These are phyloP conservation scores for Crocuta crocuta DNA, from an alignment of 2,113 vertebrate species.

Conservation along the genomic window DNA sequence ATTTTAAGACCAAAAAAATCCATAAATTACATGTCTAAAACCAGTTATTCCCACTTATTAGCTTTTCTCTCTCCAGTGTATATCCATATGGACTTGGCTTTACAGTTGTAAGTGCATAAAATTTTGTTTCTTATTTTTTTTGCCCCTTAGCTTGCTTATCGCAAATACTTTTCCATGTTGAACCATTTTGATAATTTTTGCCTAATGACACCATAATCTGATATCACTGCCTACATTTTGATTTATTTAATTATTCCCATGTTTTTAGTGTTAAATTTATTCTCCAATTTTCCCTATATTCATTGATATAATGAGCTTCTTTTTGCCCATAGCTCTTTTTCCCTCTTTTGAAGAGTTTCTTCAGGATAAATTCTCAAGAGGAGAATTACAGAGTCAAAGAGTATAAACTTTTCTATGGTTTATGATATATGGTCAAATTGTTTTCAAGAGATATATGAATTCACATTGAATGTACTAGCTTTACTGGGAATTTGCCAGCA, in stretches of 20 bases:
- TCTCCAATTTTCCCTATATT: constrained; percentile 26
- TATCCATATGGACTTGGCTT: background rate
- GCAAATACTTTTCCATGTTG: background rate
- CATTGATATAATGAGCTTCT: background rate
- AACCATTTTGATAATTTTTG: background rate
- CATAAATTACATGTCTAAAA: background rate
- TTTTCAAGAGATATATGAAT: background rate
- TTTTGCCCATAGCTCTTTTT: background rate
- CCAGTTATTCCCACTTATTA: background rate
- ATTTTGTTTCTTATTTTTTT: constrained; percentile 19
- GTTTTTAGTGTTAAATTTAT: background rate
- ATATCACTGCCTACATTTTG: background rate
- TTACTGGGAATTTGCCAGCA: background rate
- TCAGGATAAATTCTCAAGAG: constrained; percentile 8
- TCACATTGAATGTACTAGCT: background rate
- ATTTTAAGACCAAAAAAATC: background rate
- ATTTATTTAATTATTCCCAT: background rate
- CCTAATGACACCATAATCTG: background rate
- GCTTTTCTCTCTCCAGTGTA: background rate
- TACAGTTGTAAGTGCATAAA: background rate
- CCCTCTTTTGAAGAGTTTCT: background rate
- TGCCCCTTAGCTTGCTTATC: background rate
- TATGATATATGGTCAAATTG: background rate
- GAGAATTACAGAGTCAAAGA: background rate
- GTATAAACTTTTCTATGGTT: background rate